Percentiles rank a stretch among this genome's conserved stretches.
These are phyloP conservation scores for Gnatocerus cornutus DNA, from an alignment of 2,888 invertebrate genomes.

Conservation along the genomic window DNA sequence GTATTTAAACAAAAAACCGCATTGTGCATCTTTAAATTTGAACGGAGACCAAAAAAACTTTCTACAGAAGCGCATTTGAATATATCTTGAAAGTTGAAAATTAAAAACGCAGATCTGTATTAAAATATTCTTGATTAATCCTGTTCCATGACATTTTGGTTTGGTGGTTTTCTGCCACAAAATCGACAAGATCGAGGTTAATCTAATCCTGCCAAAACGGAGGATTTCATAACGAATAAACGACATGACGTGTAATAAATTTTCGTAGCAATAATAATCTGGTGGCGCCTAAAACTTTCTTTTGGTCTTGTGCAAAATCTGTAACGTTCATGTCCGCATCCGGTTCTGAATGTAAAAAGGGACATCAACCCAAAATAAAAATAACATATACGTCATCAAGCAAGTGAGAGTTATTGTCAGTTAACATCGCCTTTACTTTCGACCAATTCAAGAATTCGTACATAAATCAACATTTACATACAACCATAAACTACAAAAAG, in stretches of 20 bases:
- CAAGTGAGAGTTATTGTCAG: constrained; percentile 49
- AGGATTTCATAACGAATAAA: no score
- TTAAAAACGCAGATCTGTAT: background rate
- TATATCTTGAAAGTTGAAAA: no score
- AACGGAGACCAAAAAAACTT: no score
- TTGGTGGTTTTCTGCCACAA: background rate
- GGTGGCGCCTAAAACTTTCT: constrained; percentile 46
- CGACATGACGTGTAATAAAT: no score
- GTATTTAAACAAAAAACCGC: no score
- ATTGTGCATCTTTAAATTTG: no score
- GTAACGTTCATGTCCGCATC: constrained; percentile 34
- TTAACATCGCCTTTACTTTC: constrained; percentile 43
- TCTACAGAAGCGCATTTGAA: no score
- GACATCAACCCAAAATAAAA: constrained; percentile 43
- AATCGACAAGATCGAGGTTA: constrained; percentile 6
- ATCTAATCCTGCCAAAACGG: background rate
- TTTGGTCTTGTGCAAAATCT: constrained; percentile 27
- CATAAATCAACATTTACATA: constrained; percentile 37
- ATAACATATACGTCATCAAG: constrained; percentile 33
- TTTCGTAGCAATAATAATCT: constrained; percentile 9
- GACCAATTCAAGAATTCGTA: constrained; percentile 39
- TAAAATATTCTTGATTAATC: constrained; percentile 3
- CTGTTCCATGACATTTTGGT: constrained; percentile 6
- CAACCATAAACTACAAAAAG: constrained; percentile 31
- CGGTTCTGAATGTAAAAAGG: constrained; percentile 26